Evolutionary conservation across 64 coral and sea anemone genomes (phyloP), one percentile per base, ranked within the genome.

Genomic region (Acropora tenuis): DNA sequence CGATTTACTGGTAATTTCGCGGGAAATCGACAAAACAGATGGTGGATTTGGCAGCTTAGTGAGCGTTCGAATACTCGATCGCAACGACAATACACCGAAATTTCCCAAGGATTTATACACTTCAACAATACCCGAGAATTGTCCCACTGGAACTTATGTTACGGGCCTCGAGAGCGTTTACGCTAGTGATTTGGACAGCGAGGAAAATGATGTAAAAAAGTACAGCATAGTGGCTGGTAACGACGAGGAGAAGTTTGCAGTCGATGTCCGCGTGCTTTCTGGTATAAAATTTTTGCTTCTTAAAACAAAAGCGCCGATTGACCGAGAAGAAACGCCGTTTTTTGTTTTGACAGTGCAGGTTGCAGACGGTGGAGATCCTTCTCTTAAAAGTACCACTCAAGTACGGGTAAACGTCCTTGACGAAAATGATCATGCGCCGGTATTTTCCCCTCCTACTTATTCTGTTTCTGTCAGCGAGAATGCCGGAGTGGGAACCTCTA

Each of bases 221-320:
- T 99, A 99, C 66, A 94, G 63, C 79, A 94, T 99, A 78, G 78
- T 95, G 46, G 91, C 83, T 78, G 94, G 94, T 90, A 99, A 99
- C 78, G 82, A 88, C 46, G 94, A 79, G 48, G 94, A 91, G 8
- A 86, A 90, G 45, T 99, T 99, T 88, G 83, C 61, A 75, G 91
- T 95, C 17, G 91, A 96, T 50, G 48, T 91, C 69, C 69, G 93
- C 69, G 94, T 88, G 46, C 45, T 96, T 53, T 84, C 69, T 79
- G 94, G 94, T 78, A 78, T 96, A 71, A 95, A 94, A 86, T 99
- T 99, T 89, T 85, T 99, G 45, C 83, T 82, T 19, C 83, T 99
- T 1, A 95, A 93, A 94, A 99, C 94, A 9, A 86, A 86, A 53
- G 94, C 74, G 40, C 16, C 73, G 69, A 91, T 99, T 13, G 97